Percentiles rank a stretch among this genome's conserved stretches.
Conservation (phyloP, 2,113 vertebrate genomes). For the Donacobius atricapilla region DNA sequence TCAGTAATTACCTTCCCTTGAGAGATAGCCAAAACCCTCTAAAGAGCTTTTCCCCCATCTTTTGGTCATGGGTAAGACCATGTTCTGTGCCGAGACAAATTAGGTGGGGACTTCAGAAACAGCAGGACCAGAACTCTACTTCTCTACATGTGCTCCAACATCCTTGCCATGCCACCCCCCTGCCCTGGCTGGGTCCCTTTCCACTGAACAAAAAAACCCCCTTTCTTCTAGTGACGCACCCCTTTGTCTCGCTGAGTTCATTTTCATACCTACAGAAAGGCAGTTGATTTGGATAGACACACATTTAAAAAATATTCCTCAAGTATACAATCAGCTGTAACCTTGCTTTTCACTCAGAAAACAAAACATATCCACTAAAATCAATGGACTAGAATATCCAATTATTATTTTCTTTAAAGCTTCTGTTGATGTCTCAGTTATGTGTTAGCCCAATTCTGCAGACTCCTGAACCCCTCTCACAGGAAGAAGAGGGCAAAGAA, state of each 20-base stretch:
- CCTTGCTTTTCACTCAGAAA: background rate
- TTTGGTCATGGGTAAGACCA: background rate
- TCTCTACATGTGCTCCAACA: background rate
- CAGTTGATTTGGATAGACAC: background rate
- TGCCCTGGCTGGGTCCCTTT: background rate
- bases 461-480: background rate
- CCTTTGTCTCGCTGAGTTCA: fast-evolving
- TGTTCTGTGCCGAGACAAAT: background rate
- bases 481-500: background rate
- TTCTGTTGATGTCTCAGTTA: background rate
- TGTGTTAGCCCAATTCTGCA: background rate
- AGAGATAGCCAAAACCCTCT: background rate
- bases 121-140: background rate
- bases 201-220: background rate
- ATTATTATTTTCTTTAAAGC: background rate
- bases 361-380: background rate
- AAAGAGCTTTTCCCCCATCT: background rate
- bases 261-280: background rate
- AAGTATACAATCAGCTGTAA: background rate
- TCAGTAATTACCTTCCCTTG: background rate
- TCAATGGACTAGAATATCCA: background rate
- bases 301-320: background rate
- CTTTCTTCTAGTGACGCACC: background rate
- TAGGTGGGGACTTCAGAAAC: background rate
- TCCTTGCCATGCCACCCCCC: background rate